Percentiles rank a stretch among this genome's conserved stretches.
Conservation (phyloP, 2,797 vertebrate genomes). For the Megalops cyprinoides region DNA sequence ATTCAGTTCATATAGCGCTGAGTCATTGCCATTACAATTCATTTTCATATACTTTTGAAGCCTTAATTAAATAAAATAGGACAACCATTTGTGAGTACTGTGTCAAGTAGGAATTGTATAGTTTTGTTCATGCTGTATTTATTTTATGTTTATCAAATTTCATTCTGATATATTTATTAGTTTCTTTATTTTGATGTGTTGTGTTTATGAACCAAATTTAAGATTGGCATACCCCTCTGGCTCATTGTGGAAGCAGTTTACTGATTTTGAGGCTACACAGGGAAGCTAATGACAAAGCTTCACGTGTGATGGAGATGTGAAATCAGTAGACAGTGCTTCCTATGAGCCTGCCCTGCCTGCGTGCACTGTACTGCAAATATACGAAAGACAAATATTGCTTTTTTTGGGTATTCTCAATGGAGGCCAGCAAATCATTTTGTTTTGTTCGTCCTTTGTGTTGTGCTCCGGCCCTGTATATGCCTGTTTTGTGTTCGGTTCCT, state of each 20-base stretch:
- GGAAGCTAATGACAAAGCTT: not conserved
- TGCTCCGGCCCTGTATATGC: slow-evolving; percentile 34
- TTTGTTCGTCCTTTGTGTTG: slow-evolving; percentile 30
- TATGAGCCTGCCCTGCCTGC: not conserved
- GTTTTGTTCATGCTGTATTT: slow-evolving; percentile 2
- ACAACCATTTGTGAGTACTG: not conserved
- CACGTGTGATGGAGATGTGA: not conserved
- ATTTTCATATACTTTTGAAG: not conserved
- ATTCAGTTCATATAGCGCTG: not conserved
- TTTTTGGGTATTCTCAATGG: not conserved
- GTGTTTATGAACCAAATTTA: not conserved
- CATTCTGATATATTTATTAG: not conserved
- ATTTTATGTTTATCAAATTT: slow-evolving; percentile 13
- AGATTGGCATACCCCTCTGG: not conserved
- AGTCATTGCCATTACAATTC: not conserved
- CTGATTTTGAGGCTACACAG: not conserved
- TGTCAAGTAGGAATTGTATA: not conserved
- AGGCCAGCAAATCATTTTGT: slow-evolving; percentile 11
- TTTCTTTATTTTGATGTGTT: slow-evolving; percentile 19
- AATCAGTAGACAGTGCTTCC: not conserved
- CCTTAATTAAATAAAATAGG: not conserved
- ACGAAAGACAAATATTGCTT: not conserved
- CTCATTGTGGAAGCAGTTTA: slow-evolving; percentile 12
- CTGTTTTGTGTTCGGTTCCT: slow-evolving; percentile 21
- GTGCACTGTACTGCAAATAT: slow-evolving; percentile 1